phyloP scores from a whole-genome alignment of 2,113 vertebrate species.

The Himantopus leucocephalus region DNA sequence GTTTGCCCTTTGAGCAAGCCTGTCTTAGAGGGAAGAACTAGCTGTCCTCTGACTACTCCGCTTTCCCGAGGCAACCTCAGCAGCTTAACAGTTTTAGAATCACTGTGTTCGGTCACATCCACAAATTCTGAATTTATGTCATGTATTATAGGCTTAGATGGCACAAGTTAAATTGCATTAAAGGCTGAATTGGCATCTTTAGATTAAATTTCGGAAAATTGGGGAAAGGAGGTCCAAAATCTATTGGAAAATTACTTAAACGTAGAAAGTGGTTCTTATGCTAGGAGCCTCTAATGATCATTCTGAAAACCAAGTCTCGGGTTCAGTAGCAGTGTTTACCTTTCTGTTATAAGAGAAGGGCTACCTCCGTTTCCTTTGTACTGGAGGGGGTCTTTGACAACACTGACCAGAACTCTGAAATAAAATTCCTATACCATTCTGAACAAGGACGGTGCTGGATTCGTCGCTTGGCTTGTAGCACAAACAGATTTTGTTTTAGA shows the following conservation, averaged over 20 bases:
- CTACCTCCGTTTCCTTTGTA: not conserved
- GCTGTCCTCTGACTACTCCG: not conserved
- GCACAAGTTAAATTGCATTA: not conserved
- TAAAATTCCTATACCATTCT: not conserved
- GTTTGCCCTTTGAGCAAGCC: not conserved
- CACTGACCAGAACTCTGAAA: not conserved
- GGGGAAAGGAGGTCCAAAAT: not conserved
- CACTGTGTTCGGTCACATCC: not conserved
- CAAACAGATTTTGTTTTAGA: not conserved
- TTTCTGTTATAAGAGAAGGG: not conserved
- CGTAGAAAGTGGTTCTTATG: not conserved
- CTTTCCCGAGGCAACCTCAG: not conserved
- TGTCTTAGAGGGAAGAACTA: not conserved
- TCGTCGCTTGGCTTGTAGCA: not conserved
- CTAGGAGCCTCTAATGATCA: not conserved
- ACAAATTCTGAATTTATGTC: not conserved
- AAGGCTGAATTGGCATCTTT: not conserved
- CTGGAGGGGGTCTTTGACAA: not conserved
- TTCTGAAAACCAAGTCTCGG: not conserved
- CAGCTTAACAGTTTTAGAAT: not conserved
- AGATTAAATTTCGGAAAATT: not conserved
- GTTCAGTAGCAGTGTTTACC: not conserved
- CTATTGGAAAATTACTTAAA: not conserved
- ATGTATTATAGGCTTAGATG: not conserved
- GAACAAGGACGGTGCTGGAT: not conserved